phyloP scores from a whole-genome alignment of 2,113 vertebrate species.

The Leuciscus idus region DNA sequence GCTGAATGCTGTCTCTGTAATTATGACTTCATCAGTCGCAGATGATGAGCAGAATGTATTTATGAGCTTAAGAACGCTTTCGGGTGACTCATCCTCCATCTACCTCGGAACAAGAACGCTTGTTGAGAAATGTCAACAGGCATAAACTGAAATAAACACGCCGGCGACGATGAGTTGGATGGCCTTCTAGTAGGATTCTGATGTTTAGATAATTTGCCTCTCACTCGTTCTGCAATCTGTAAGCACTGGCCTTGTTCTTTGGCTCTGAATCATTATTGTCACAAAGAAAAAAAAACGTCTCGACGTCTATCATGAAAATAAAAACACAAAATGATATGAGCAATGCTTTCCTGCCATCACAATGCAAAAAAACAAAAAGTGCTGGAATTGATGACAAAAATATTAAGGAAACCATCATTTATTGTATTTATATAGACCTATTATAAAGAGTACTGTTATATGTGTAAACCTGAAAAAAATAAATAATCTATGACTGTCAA shows the following conservation, averaged over 20 bases:
- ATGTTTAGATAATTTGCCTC: conserved; percentile 18
- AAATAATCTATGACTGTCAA: not conserved
- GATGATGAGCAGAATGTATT: conserved; percentile 54
- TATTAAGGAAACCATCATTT: not conserved
- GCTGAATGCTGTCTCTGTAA: conserved; percentile 20
- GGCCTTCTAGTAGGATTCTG: not conserved
- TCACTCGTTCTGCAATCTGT: not conserved
- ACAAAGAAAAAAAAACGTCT: not conserved
- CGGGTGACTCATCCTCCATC: conserved; percentile 28
- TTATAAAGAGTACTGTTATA: no score
- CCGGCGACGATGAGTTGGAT: not conserved
- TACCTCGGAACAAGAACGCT: not conserved
- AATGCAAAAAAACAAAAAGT: no score
- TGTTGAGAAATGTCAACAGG: conserved; percentile 29
- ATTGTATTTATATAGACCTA: not conserved
- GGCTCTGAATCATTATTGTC: not conserved
- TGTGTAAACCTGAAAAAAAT: no score
- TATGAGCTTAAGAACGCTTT: not conserved
- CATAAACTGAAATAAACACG: not conserved
- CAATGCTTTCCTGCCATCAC: not conserved
- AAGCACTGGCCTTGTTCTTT: not conserved
- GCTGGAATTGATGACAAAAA: not conserved
- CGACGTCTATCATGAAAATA: not conserved
- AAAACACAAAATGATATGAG: not conserved
- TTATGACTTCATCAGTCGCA: conserved; percentile 47